A percentile compares a stretch with the other conserved stretches of the same genome.
These are phyloP conservation scores for Danio albolineatus DNA, from an alignment of 2,797 vertebrate species.

Conservation along the genomic window DNA sequence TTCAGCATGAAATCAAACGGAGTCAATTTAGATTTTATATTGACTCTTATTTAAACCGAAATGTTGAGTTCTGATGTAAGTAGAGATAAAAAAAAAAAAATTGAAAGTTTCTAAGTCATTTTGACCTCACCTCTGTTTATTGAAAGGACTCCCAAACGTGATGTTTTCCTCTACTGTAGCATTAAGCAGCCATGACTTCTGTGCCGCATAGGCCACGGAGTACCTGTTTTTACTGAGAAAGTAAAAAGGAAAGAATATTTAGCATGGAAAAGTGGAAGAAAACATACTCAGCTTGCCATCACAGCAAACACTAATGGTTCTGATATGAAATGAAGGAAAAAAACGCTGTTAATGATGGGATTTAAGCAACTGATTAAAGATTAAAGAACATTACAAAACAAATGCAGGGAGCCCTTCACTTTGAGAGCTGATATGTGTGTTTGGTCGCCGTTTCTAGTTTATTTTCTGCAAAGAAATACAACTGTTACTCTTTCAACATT, in stretches of 20 bases:
- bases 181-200: slow-evolving; percentile 98
- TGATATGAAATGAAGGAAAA: slow-evolving; percentile 37
- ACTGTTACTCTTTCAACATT: not conserved
- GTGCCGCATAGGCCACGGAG: slow-evolving; percentile 95
- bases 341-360: slow-evolving; percentile 36
- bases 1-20: not conserved
- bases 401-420: slow-evolving; percentile 41
- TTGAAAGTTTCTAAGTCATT: not conserved
- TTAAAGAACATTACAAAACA: not conserved
- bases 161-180: slow-evolving; percentile 98
- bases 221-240: slow-evolving; percentile 87
- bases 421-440: not conserved
- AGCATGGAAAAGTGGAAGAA: not conserved
- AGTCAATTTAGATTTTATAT: not conserved
- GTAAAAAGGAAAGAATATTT: not conserved
- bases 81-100: not conserved
- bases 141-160: slow-evolving; percentile 94
- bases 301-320: slow-evolving; percentile 35
- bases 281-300: slow-evolving; percentile 4
- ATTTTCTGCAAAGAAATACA: not conserved
- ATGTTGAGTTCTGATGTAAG: not conserved
- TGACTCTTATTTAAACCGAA: not conserved
- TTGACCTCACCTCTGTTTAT: slow-evolving; percentile 89
- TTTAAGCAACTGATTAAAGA: slow-evolving; percentile 21
- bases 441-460: not conserved